Evolutionary conservation across 2,888 invertebrate genomes (phyloP).

Genomic region (Criorhina ranunculi): DNA sequence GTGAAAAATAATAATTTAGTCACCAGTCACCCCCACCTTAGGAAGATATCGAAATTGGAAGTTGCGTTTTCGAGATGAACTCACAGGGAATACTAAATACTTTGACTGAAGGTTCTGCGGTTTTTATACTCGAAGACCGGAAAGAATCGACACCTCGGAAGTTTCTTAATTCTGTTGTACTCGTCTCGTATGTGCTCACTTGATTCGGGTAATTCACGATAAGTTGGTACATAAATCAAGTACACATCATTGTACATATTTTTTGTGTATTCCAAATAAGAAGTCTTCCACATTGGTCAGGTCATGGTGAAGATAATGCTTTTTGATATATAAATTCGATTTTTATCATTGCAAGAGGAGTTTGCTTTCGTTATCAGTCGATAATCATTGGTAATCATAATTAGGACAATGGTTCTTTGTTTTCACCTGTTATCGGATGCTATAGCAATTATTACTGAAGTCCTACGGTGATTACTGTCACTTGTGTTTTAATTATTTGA

Average conservation of each 20-base stretch:
- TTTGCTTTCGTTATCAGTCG: slow-evolving; percentile 15
- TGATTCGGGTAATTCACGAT: slow-evolving; percentile 25
- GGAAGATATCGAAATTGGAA: neutral
- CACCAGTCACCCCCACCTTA: neutral
- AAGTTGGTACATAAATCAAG: slow-evolving; percentile 6
- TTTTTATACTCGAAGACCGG: slow-evolving; percentile 47
- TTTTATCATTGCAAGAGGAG: slow-evolving; percentile 4
- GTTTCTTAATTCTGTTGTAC: slow-evolving; percentile 2
- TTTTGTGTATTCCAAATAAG: slow-evolving; percentile 16
- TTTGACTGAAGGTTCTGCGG: slow-evolving; percentile 25
- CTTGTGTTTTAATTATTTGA: neutral
- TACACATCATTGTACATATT: neutral
- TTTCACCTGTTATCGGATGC: slow-evolving; percentile 6
- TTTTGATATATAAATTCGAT: neutral
- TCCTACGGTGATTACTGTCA: slow-evolving; percentile 1
- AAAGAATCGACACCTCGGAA: slow-evolving; percentile 47
- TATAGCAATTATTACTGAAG: slow-evolving; percentile 33
- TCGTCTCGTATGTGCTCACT: neutral
- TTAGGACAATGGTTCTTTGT: slow-evolving; percentile 4
- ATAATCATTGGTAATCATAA: slow-evolving; percentile 12
- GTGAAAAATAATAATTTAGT: slow-evolving; percentile 1
- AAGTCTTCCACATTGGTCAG: slow-evolving; percentile 20
- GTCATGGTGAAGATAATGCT: slow-evolving; percentile 1
- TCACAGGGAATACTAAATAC: slow-evolving; percentile 43
- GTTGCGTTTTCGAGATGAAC: neutral